These are phyloP conservation scores for Poeciliopsis prolifica DNA, from an alignment of 2,113 vertebrate species.

Conservation along the genomic window DNA sequence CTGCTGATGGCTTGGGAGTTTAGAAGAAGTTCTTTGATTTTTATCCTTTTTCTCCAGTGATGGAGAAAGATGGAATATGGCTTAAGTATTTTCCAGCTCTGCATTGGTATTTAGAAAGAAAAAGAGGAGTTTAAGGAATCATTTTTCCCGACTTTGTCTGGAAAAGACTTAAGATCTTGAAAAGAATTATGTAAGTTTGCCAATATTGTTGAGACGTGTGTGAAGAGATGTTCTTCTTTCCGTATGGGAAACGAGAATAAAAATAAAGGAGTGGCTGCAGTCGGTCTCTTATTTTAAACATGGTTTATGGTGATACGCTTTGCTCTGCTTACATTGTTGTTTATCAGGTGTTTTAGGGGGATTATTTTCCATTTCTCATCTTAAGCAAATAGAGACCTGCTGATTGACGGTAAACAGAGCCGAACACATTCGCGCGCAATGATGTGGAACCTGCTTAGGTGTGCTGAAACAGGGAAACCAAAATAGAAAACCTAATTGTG, in stretches of 20 bases:
- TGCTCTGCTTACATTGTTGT: background rate
- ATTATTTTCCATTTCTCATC: slow-evolving; percentile 8
- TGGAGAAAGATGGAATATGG: no score
- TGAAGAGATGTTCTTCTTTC: background rate
- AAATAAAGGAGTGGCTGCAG: background rate
- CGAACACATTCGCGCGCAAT: slow-evolving; percentile 1
- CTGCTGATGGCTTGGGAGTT: slow-evolving; percentile 23
- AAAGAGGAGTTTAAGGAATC: background rate
- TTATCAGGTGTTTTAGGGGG: slow-evolving; percentile 14
- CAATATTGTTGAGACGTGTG: slow-evolving; percentile 27
- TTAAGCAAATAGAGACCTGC: background rate
- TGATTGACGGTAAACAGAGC: slow-evolving; percentile 46
- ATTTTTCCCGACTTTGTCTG: background rate
- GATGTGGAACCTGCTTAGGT: slow-evolving; percentile 24
- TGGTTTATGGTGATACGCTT: background rate
- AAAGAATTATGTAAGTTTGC: slow-evolving; percentile 19
- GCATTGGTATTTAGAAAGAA: background rate
- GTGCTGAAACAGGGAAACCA: slow-evolving; percentile 11
- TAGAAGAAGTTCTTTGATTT: slow-evolving; percentile 21
- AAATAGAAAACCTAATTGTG: slow-evolving; percentile 36
- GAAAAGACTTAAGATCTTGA: background rate
- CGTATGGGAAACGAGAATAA: background rate
- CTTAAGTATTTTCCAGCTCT: background rate
- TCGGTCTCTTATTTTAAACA: background rate
- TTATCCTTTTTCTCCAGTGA: slow-evolving; percentile 38